These are phyloP conservation scores for Distichodus sexfasciatus DNA, from an alignment of 2,797 vertebrate genomes.

Conservation along the genomic window DNA sequence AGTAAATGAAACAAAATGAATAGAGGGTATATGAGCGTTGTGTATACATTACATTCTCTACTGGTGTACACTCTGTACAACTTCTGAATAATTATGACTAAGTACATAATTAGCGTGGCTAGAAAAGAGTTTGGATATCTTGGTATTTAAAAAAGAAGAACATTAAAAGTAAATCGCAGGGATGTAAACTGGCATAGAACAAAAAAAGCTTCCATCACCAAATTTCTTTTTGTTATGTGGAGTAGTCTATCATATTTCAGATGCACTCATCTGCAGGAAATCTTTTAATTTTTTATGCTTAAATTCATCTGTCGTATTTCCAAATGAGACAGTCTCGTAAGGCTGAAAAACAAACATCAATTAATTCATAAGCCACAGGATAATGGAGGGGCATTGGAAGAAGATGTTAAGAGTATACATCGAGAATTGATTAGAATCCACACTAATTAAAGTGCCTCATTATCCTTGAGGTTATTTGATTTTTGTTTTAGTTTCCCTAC, in stretches of 20 bases:
- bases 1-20: conserved; percentile 12
- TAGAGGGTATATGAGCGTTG: neutral
- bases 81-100: no score
- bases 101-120: neutral
- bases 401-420: conserved; percentile 18
- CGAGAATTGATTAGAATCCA: conserved; percentile 34
- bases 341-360: neutral
- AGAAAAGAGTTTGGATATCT: neutral
- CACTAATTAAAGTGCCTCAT: conserved; percentile 33
- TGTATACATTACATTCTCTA: no score
- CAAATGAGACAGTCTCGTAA: conserved; percentile 4
- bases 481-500: conserved; percentile 14
- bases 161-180: no score
- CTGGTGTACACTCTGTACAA: no score
- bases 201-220: no score
- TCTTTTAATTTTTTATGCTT: neutral
- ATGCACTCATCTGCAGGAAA: conserved; percentile 1
- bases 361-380: conserved; percentile 16
- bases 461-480: conserved; percentile 41
- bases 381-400: conserved; percentile 6
- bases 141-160: no score
- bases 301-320: neutral
- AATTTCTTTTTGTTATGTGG: conserved; percentile 3
- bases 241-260: conserved; percentile 17
- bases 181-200: no score